Evolutionary conservation across 1,140 invertebrate species (phyloP), one percentile per base, ranked within the genome.

Genomic region (Lepidurus packardi): DNA sequence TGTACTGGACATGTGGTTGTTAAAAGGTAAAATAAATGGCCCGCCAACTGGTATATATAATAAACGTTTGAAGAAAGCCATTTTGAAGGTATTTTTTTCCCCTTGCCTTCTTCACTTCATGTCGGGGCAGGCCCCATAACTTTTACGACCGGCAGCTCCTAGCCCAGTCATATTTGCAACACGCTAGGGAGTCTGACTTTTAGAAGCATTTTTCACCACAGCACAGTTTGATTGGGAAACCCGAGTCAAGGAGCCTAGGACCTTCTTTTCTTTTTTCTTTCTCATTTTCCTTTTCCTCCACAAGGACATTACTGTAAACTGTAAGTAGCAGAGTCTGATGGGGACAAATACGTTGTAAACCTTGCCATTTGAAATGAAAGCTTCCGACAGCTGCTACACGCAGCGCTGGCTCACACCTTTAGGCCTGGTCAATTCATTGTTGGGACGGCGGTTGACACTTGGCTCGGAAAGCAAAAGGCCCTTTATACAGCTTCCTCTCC

Each of bases 111-210:
- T 16, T 21, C 53, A 13, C 53, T 65, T 65, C 53, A 65, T 6
- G 53, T 65, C 47, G n/a, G 21, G 47, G 47, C 47, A 65, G 47
- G 47, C n/a, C 53, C 34, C 13, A 65, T 65, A 65, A 65, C 53
- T 65, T 65, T 65, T 65, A 65, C 53, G 53, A 65, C 53, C 53
- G 53, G 53, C 53, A 65, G 53, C 53, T 65, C 53, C 53, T 65
- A 21, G 21, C 16, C 53, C 21, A 65, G 53, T 65, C 53, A 65
- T 65, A 65, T 65, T 65, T 65, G 53, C 53, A 65, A 65, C 53
- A 21, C 53, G 53, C 53, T 65, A 21, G 53, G 53, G 53, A 13
- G 53, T 65, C 53, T 16, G 53, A 65, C 53, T 65, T 65, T 21
- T 16, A 21, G 21, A 65, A 65, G 16, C 53, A 65, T 65, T 65